Evolutionary conservation across 92 coral and sea anemone species (phyloP), one percentile per base, ranked within the genome.

Genomic region (Pocillopora grandis): DNA sequence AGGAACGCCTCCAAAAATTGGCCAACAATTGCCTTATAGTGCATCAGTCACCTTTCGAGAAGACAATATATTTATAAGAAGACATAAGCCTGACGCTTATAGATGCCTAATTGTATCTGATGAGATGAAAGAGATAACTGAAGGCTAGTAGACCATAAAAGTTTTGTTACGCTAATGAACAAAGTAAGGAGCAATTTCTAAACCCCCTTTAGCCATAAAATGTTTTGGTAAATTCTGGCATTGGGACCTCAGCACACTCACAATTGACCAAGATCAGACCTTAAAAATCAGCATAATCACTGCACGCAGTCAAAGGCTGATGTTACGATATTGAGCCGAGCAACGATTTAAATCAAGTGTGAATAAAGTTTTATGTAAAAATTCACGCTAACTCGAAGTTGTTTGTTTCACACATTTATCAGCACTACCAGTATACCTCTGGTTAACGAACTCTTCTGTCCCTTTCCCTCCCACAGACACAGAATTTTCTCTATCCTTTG

Each of bases 1-100:
- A 86, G 95, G 92, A 88, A 94, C 98, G 98, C 98, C 98, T 94
- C 90, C 92, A 75, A 85, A 92, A 94, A 94, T 94, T 94, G 93
- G 95, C 95, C 83, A 87, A 92, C 95, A 94, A 94, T 94, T 77
- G 90, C 91, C 92, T 87, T 92, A 92, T 93, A 93, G 90, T 93
- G 90, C 88, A 88, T 84, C 85, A 90, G 95, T 94, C 98, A 86
- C 93, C 90, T 81, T 82, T 89, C 71, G 82, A 87, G 95, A 90
- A 89, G 98, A 92, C 98, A 94, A 87, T 94, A 92, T 92, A 91
- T 84, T 87, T 76, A 58, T 71, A 85, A 90, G 91, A 90, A 75
- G 93, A 84, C 91, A 79, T 85, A 81, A 79, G 97, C 92, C 87
- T 87, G 85, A 89, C 87, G 91, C 85, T 89, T 94, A 91, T 78